Conservation (phyloP, 2,113 vertebrate genomes). For the Hippocampus comes region DNA sequence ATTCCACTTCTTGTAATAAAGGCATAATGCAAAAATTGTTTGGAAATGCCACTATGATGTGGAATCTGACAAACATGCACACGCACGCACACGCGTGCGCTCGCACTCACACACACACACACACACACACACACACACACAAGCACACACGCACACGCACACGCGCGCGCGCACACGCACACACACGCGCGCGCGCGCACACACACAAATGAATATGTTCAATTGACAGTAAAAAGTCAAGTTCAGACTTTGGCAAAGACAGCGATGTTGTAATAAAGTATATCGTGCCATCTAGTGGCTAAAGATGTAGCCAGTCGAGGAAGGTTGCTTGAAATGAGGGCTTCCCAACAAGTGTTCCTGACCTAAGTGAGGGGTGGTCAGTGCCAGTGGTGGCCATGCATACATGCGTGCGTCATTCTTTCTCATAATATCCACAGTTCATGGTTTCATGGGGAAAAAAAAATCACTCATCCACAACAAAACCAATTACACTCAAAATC, state of each 20-base stretch:
- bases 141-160: no score
- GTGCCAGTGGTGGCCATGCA: no score
- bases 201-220: constrained; percentile 6
- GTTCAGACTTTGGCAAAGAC: constrained; percentile 3
- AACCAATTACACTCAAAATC: no score
- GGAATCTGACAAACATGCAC: background rate
- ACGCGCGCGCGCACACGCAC: background rate
- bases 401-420: no score
- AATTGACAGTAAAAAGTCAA: constrained; percentile 10
- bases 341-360: background rate
- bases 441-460: no score
- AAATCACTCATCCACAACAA: no score
- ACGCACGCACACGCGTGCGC: background rate
- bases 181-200: background rate
- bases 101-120: background rate
- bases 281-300: constrained; percentile 61
- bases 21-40: background rate
- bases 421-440: no score
- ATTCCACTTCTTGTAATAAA: constrained; percentile 19
- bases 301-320: background rate
- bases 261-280: constrained; percentile 8
- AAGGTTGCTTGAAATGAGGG: no score
- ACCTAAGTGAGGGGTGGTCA: no score
- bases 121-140: background rate
- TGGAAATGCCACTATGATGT: constrained; percentile 8